These are phyloP conservation scores for Prionace glauca DNA, from an alignment of 2,797 vertebrate genomes.

Conservation along the genomic window DNA sequence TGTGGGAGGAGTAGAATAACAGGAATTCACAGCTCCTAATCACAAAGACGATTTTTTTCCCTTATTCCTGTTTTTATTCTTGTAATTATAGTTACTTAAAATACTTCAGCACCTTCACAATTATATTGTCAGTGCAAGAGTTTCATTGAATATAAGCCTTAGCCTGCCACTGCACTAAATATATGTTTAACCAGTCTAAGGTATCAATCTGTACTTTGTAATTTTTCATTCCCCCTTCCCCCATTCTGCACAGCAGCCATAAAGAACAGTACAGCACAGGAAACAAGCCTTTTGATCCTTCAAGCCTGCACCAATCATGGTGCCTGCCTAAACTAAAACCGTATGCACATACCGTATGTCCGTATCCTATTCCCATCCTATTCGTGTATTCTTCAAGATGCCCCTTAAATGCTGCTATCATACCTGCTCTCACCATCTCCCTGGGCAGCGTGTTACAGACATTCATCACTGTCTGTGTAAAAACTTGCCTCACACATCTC, in stretches of 20 bases:
- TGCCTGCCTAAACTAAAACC: too few species aligned
- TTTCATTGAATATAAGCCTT: neutral
- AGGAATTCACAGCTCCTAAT: neutral
- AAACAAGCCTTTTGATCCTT: too few species aligned
- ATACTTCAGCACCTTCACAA: conserved; percentile 5
- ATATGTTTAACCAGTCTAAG: neutral
- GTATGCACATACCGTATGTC: too few species aligned
- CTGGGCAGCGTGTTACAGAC: too few species aligned
- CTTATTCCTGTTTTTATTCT: neutral
- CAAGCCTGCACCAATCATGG: too few species aligned
- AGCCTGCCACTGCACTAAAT: neutral
- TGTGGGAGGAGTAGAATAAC: neutral
- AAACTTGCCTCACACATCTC: too few species aligned
- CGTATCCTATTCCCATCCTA: too few species aligned
- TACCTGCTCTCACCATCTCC: too few species aligned
- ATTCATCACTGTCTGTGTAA: too few species aligned
- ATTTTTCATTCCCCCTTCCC: neutral
- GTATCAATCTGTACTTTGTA: neutral
- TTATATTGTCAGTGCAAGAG: conserved; percentile 24
- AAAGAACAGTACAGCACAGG: too few species aligned
- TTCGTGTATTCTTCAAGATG: too few species aligned
- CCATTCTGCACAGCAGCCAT: neutral
- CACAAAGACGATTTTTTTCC: neutral
- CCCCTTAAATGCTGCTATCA: too few species aligned
- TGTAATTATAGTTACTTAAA: conserved; percentile 35